phyloP scores from a whole-genome alignment of 37 sponge, comb jelly and placozoan genomes.

The Theonella swinhoei region DNA sequence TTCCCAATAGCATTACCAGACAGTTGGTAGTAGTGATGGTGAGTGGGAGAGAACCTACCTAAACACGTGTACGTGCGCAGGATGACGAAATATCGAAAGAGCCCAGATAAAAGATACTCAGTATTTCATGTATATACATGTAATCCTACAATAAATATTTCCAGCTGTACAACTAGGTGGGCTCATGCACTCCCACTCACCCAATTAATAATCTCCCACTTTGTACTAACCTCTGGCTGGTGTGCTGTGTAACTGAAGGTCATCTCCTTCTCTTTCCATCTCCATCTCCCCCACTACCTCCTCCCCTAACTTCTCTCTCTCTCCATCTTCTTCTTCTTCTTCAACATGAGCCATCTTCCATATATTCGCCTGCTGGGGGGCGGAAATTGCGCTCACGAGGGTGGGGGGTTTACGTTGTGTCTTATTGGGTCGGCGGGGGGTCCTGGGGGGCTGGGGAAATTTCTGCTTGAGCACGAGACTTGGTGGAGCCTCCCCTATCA shows the following conservation, averaged over 20 bases:
- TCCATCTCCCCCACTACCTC: background rate
- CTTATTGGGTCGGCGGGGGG: background rate
- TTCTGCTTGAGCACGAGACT: background rate
- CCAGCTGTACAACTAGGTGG: background rate
- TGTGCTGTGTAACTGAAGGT: background rate
- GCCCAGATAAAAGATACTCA: background rate
- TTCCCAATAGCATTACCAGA: too few relatives aligned
- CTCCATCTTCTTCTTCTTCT: background rate
- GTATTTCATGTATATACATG: too few relatives aligned
- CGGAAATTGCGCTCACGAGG: background rate
- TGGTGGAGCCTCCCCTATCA: conserved; percentile 54
- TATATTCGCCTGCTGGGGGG: background rate
- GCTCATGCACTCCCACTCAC: conserved; percentile 12
- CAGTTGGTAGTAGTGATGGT: too few relatives aligned
- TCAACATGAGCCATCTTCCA: background rate
- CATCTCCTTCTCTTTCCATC: background rate
- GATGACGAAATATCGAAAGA: too few relatives aligned
- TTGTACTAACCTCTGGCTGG: background rate
- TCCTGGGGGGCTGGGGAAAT: background rate
- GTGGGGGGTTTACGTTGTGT: background rate
- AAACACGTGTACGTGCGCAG: too few relatives aligned
- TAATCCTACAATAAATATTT: background rate
- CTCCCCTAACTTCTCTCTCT: background rate
- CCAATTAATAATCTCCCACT: too few relatives aligned
- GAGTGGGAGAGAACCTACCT: too few relatives aligned